These are phyloP conservation scores for Megastigmus dorsalis DNA, from an alignment of 2,888 invertebrate genomes.

Conservation along the genomic window DNA sequence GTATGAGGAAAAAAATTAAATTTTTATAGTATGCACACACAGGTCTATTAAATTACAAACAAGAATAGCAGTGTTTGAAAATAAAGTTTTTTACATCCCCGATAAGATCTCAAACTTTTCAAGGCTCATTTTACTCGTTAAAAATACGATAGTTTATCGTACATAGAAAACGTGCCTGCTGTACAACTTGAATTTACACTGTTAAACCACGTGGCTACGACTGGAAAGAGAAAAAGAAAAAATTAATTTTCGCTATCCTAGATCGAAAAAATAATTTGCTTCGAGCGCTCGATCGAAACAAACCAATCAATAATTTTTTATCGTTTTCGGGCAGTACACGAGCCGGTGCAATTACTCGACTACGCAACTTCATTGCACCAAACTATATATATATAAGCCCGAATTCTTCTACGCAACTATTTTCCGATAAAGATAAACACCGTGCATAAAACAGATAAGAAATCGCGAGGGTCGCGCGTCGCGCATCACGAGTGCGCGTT, in stretches of 20 bases:
- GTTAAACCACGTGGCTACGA: too few species aligned
- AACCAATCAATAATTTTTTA: background rate
- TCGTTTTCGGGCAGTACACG: too few species aligned
- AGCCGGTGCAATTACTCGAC: too few species aligned
- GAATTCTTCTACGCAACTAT: too few species aligned
- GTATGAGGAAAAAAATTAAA: background rate
- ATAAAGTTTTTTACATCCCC: background rate
- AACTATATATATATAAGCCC: too few species aligned
- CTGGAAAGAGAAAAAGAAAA: background rate
- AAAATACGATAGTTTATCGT: background rate
- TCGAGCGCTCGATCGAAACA: too few species aligned
- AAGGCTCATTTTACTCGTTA: slow-evolving; percentile 21
- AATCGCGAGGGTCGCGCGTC: background rate
- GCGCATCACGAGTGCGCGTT: too few species aligned
- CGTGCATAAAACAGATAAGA: background rate
- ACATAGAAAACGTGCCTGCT: too few species aligned
- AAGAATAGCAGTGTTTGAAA: background rate
- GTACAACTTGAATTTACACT: too few species aligned
- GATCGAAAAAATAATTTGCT: background rate
- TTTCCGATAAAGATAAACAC: background rate
- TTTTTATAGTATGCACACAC: background rate
- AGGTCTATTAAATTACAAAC: background rate
- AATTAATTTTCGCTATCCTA: background rate
- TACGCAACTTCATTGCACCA: too few species aligned
- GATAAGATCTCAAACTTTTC: background rate